phyloP scores from a whole-genome alignment of 1,140 invertebrate species.

The Scaptomyza hsui region DNA sequence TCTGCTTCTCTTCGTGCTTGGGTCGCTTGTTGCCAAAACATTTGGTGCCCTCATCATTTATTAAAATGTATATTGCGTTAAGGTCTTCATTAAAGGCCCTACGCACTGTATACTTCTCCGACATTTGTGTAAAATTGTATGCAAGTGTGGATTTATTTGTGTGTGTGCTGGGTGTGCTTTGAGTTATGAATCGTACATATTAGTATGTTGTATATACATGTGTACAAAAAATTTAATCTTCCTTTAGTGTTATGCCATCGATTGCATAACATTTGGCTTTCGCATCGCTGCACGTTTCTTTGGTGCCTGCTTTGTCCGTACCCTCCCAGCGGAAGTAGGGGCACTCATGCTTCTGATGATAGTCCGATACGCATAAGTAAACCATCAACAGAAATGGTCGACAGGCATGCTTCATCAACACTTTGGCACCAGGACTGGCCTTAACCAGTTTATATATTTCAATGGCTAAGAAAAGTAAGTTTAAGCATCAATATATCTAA shows the following conservation, averaged over 20 bases:
- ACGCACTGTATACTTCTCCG: conserved; percentile 34
- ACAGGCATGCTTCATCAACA: conserved; percentile 45
- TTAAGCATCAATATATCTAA: neutral
- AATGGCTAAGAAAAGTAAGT: conserved; percentile 19
- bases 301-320: conserved; percentile 1
- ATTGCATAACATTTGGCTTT: conserved; percentile 57
- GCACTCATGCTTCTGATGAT: conserved; percentile 62
- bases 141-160: conserved; percentile 5
- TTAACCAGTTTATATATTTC: conserved; percentile 42
- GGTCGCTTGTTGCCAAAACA: conserved; percentile 62
- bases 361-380: conserved; percentile 55
- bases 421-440: conserved; percentile 41
- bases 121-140: conserved; percentile 21
- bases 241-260: conserved; percentile 38
- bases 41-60: conserved; percentile 18
- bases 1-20: conserved; percentile 17
- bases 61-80: conserved; percentile 7
- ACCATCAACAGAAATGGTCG: conserved; percentile 63
- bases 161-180: conserved; percentile 2
- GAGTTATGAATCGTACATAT: conserved; percentile 3
- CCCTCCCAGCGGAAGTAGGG: conserved; percentile 70
- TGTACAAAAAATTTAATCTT: neutral
- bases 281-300: conserved; percentile 14
- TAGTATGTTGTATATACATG: neutral
- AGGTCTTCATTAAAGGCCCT: conserved; percentile 32